Evolutionary conservation across 2,113 vertebrate genomes (phyloP), one percentile per base, ranked within the genome.

Genomic region (Poeciliopsis retropinna): DNA sequence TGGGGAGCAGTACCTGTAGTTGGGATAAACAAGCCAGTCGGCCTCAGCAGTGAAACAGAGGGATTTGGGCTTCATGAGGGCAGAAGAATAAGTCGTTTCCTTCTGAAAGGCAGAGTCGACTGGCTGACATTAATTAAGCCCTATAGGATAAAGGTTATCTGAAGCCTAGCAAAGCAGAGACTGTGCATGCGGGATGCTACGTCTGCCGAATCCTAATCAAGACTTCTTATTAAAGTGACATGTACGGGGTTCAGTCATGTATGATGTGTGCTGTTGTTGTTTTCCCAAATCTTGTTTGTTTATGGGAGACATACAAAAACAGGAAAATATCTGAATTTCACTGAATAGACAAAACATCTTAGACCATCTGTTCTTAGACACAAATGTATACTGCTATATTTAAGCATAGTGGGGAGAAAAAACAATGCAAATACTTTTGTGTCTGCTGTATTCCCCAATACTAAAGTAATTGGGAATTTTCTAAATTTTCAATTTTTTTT

Each of bases 131-230:
- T 95, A 94, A 94, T 95, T 94, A 95, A 94, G 93, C 94, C 94
- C 93, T 89, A 90, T 94, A 95, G 94, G 91, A 92, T 94, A 94
- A 92, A 94, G 94, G 93, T 94, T 95, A 94, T 94, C 93, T 92
- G 88, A 94, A 93, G 93, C 92, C 92, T 85, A 81, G 88, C 84
- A 86, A 93, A 91, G 86, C 91, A 82, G 88, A 92, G 80, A 76
- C 83, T 51, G 72, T 87, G 93, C 79, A 90, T 88, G 87, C 62
- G 71, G 82, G 82, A 82, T 81, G 89, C 81, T 86, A 79, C 72
- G 83, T 89, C 82, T 84, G 68, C 82, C 77, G 90, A 90, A 94
- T 94, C 83, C 88, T 92, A 94, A 94, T 93, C 91, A 92, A 93
- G 88, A 85, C 78, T 79, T 91, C 84, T 83, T 88, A 87, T 86